Conservation (phyloP, 1,140 invertebrate genomes). For the Cotesia glomerata region DNA sequence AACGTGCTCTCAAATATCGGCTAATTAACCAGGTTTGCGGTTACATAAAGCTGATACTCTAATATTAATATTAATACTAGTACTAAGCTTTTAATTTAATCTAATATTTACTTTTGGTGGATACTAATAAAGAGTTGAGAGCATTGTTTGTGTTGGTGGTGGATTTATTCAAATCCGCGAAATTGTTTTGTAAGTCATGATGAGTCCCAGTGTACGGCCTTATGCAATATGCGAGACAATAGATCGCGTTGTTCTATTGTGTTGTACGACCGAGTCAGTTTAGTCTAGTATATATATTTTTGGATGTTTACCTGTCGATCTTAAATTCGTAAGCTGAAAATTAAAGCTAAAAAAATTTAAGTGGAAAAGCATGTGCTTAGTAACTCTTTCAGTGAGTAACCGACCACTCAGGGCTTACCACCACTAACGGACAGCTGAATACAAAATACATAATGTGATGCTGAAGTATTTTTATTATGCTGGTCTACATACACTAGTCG, state of each 20-base stretch:
- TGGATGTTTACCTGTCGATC: background rate
- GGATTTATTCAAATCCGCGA: too few species aligned
- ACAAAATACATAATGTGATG: constrained; percentile 3
- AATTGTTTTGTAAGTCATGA: too few species aligned
- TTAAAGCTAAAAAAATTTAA: background rate
- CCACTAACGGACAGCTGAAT: constrained; percentile 27
- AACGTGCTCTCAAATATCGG: constrained; percentile 45
- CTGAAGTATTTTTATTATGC: background rate
- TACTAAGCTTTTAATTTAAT: background rate
- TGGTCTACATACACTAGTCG: background rate
- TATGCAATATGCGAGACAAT: background rate
- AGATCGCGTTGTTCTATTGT: background rate
- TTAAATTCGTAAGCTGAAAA: too few species aligned
- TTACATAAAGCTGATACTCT: constrained; percentile 9
- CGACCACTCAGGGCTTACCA: background rate
- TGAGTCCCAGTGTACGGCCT: too few species aligned
- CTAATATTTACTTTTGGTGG: too few species aligned
- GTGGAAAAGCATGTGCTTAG: constrained; percentile 4
- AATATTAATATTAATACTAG: background rate
- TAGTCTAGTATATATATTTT: background rate
- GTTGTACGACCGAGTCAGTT: background rate
- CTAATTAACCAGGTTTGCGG: constrained; percentile 53
- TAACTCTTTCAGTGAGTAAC: constrained; percentile 3
- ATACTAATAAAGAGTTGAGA: too few species aligned
- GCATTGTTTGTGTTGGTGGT: too few species aligned